A percentile compares a stretch with the other conserved stretches of the same genome.
phyloP scores from a whole-genome alignment of 2,113 vertebrate genomes.

The Zosterops japonicus region DNA sequence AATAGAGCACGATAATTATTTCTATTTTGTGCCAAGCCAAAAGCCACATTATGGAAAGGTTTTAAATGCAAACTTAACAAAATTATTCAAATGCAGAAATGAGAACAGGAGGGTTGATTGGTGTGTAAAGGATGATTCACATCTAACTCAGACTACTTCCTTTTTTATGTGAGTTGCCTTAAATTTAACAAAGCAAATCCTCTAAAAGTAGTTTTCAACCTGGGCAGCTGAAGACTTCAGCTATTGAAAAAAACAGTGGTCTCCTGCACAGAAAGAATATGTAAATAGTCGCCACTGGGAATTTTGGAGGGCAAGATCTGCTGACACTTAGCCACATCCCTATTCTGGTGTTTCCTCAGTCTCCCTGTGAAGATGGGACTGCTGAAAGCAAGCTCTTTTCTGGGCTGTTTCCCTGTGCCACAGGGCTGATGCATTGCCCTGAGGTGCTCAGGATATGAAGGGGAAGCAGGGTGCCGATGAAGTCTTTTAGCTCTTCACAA shows the following conservation, averaged over 20 bases:
- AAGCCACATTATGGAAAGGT: background rate
- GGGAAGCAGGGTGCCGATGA: background rate
- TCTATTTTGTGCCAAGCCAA: background rate
- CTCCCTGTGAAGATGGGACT: background rate
- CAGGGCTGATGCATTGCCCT: background rate
- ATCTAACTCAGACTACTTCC: background rate
- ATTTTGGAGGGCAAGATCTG: background rate
- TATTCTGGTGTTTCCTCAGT: background rate
- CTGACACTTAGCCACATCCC: background rate
- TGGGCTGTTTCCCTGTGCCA: background rate
- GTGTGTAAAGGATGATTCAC: background rate
- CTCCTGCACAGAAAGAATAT: background rate
- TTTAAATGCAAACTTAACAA: background rate
- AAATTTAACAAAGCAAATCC: background rate
- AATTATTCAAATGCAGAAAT: background rate
- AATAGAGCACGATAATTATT: background rate
- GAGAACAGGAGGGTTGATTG: background rate
- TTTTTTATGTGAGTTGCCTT: background rate
- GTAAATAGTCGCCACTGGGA: background rate
- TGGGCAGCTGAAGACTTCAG: background rate
- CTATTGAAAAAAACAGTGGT: background rate
- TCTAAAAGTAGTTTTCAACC: background rate
- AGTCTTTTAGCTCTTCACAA: background rate
- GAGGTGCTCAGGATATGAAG: background rate
- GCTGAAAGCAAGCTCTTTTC: background rate